Evolutionary conservation across 2,888 invertebrate species (phyloP).

Genomic region (Catocala nupta): DNA sequence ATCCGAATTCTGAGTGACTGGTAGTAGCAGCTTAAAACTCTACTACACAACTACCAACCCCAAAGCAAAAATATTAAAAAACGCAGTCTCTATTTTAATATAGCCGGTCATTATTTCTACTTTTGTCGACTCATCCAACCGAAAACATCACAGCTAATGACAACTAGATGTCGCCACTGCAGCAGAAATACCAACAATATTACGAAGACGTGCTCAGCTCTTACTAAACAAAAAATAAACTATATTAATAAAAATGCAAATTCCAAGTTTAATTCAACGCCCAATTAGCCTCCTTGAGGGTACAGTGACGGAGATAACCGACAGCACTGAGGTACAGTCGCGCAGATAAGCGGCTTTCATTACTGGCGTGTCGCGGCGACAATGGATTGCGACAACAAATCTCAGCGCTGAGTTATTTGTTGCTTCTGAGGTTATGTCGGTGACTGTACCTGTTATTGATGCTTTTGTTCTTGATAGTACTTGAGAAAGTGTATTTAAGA

Average conservation of each 20-base stretch:
- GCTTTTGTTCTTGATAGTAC: constrained; percentile 50
- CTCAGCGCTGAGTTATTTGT: constrained; percentile 76
- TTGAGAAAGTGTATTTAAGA: constrained; percentile 10
- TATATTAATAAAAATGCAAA: constrained; percentile 54
- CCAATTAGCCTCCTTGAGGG: constrained; percentile 63
- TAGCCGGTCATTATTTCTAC: too few relatives aligned
- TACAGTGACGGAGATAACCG: constrained; percentile 64
- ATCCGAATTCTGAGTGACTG: too few relatives aligned
- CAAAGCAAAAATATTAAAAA: too few relatives aligned
- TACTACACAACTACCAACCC: too few relatives aligned
- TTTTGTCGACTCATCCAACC: too few relatives aligned
- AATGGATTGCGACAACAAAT: constrained; percentile 78
- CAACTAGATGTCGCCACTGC: too few relatives aligned
- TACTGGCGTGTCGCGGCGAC: constrained; percentile 74
- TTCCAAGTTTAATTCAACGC: constrained; percentile 46
- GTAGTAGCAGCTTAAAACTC: too few relatives aligned
- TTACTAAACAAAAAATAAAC: constrained; percentile 15
- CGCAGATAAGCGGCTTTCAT: constrained; percentile 78
- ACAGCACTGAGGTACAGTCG: constrained; percentile 67
- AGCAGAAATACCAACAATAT: too few relatives aligned
- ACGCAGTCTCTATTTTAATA: too few relatives aligned
- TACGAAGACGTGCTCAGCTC: too few relatives aligned
- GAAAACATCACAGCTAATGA: too few relatives aligned
- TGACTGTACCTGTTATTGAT: constrained; percentile 61
- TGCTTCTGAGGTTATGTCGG: constrained; percentile 65